Conservation (phyloP, 2,113 vertebrate species). For the Mugil cephalus region DNA sequence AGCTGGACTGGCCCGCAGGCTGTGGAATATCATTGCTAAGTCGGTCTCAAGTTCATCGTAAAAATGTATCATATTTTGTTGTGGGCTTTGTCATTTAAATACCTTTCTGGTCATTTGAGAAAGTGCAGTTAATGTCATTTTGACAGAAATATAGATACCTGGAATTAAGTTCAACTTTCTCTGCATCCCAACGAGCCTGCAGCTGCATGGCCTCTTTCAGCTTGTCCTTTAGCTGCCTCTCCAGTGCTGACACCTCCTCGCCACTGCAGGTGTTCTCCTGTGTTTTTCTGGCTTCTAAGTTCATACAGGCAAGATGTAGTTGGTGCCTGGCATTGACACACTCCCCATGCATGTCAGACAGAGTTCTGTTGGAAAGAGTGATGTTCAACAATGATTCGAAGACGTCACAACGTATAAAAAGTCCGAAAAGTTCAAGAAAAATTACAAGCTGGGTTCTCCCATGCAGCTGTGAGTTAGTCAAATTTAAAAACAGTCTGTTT, state of each 20-base stretch:
- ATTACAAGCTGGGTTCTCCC: slow-evolving; percentile 37
- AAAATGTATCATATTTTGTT: background rate
- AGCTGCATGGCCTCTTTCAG: slow-evolving; percentile 85
- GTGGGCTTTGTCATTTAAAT: background rate
- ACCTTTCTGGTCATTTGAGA: background rate
- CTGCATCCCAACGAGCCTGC: slow-evolving; percentile 84
- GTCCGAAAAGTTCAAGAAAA: slow-evolving; percentile 8
- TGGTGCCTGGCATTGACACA: slow-evolving; percentile 65
- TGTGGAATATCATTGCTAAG: background rate
- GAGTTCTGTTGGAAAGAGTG: slow-evolving; percentile 76
- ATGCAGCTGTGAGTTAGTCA: slow-evolving; percentile 30
- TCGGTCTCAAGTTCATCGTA: background rate
- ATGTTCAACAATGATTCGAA: slow-evolving; percentile 6
- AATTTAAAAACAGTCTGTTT: slow-evolving; percentile 40
- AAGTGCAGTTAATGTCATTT: background rate
- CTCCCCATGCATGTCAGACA: slow-evolving; percentile 84
- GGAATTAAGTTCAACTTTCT: slow-evolving; percentile 87
- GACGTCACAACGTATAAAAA: background rate
- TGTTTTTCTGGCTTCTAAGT: slow-evolving; percentile 73
- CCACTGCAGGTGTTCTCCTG: slow-evolving; percentile 62
- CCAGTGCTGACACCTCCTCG: slow-evolving; percentile 73
- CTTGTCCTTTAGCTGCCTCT: slow-evolving; percentile 83
- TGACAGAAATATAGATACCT: slow-evolving; percentile 73
- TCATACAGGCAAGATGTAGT: slow-evolving; percentile 83
- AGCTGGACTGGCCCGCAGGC: background rate